Conservation (phyloP, 2,113 vertebrate species). For the Colaptes auratus region DNA sequence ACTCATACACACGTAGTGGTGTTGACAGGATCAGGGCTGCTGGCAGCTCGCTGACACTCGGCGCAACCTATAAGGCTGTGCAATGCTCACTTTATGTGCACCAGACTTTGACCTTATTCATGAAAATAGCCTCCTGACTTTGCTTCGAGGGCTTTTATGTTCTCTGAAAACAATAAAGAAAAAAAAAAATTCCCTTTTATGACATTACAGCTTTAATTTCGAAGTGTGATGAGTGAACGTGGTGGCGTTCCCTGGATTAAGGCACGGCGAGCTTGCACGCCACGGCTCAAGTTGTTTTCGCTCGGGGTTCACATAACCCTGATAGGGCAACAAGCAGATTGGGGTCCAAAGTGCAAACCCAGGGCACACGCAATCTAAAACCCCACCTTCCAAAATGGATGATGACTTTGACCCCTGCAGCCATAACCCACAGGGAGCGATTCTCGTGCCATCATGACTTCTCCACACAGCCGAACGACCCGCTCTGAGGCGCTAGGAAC, state of each 20-base stretch:
- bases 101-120: constrained; percentile 67
- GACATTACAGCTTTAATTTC: constrained; percentile 63
- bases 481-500: fast-evolving
- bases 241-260: constrained; percentile 53
- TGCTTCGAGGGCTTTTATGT: constrained; percentile 48
- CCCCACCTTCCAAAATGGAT: constrained; percentile 50
- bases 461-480: fast-evolving
- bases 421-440: neutral
- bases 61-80: constrained; percentile 19
- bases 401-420: constrained; percentile 51
- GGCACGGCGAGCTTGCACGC: neutral
- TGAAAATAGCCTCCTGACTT: constrained; percentile 51
- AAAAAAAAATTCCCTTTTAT: constrained; percentile 66
- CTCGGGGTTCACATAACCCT: constrained; percentile 18
- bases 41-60: constrained; percentile 30
- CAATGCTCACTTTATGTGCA: constrained; percentile 47
- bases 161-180: constrained; percentile 61
- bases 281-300: neutral
- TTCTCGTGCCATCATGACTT: fast-evolving
- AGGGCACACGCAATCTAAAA: constrained; percentile 3
- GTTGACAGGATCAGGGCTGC: constrained; percentile 44
- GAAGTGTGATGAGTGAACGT: constrained; percentile 53
- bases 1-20: neutral
- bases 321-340: constrained; percentile 1
- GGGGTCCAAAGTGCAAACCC: constrained; percentile 38